These are phyloP conservation scores for Hemaris fuciformis DNA, from an alignment of 2,888 invertebrate species.

Conservation along the genomic window DNA sequence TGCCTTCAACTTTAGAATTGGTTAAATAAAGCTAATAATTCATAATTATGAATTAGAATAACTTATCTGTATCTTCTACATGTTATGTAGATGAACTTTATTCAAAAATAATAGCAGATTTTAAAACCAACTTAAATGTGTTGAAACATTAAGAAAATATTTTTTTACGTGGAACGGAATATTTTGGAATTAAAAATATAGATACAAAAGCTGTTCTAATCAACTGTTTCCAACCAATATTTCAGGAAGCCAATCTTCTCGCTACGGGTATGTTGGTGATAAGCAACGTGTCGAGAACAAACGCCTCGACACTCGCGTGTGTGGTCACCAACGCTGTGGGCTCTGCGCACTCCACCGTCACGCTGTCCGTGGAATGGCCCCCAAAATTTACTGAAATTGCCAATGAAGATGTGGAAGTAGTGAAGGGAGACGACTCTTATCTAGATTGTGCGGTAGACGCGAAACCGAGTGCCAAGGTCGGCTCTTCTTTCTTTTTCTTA, in stretches of 20 bases:
- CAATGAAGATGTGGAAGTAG: conserved; percentile 33
- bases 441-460: conserved; percentile 63
- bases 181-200: no score
- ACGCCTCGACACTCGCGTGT: conserved; percentile 82
- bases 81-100: no score
- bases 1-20: no score
- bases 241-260: conserved; percentile 59
- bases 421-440: conserved; percentile 52
- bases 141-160: no score
- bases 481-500: no score
- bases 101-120: no score
- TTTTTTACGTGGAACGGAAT: no score
- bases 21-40: no score
- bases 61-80: no score
- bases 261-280: conserved; percentile 45
- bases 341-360: conserved; percentile 70
- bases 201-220: neutral
- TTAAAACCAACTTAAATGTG: no score
- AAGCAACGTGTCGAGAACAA: conserved; percentile 54
- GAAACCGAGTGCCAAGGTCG: conserved; percentile 61
- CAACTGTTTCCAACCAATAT: conserved; percentile 12
- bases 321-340: conserved; percentile 82
- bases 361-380: conserved; percentile 79
- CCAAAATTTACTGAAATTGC: conserved; percentile 46
- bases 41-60: no score